Conservation (phyloP, 2,888 invertebrate species). For the Drosophila mayaguana region DNA sequence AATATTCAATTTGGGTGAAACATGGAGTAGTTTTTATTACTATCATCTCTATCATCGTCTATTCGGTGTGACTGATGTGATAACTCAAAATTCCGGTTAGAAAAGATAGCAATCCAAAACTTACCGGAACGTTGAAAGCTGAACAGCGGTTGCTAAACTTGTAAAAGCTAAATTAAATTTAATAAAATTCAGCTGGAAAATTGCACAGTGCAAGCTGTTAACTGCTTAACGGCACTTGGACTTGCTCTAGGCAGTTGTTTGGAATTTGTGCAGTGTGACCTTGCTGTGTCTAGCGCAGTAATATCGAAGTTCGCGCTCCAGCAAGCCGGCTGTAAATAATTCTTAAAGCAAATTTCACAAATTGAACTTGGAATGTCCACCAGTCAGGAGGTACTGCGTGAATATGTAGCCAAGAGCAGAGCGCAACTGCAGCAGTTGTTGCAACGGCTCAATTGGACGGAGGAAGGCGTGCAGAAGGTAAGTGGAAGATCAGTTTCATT, state of each 20-base stretch:
- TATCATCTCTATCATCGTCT: not conserved
- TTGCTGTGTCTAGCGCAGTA: not conserved
- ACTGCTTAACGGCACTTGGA: not conserved
- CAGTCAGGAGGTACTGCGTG: conserved; percentile 37
- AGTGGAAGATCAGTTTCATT: not conserved
- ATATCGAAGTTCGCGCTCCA: not conserved
- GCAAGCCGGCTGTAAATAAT: not conserved
- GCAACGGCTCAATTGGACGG: conserved; percentile 70
- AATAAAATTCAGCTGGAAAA: too few relatives aligned
- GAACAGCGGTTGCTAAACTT: too few relatives aligned
- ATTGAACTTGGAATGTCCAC: not conserved
- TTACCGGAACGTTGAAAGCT: too few relatives aligned
- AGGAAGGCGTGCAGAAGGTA: conserved; percentile 63
- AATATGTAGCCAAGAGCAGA: conserved; percentile 45
- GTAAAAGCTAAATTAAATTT: not conserved
- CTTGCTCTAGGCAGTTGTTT: too few relatives aligned
- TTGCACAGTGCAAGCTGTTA: not conserved
- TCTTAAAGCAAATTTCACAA: not conserved
- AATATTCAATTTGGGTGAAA: not conserved
- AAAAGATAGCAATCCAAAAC: not conserved
- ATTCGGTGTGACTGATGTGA: not conserved
- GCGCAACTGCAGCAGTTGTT: conserved; percentile 63
- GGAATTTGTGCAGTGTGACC: conserved; percentile 24
- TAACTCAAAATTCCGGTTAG: not conserved
- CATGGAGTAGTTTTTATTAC: not conserved